Conservation (phyloP, 2,797 vertebrate species). For the Loriculus beryllinus region DNA sequence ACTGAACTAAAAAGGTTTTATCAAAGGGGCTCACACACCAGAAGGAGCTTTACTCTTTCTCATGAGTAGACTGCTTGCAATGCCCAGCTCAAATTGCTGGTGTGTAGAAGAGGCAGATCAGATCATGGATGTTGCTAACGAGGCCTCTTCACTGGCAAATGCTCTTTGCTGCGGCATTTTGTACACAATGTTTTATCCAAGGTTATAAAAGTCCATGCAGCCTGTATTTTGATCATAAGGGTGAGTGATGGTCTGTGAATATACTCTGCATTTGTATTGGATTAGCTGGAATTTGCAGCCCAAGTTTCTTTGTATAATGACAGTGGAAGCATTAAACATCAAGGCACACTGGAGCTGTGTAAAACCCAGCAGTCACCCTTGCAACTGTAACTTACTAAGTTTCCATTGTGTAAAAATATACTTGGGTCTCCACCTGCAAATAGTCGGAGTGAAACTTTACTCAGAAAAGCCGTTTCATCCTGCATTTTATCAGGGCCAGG, state of each 20-base stretch:
- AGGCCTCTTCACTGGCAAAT: background rate
- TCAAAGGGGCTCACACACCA: background rate
- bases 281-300: background rate
- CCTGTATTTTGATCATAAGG: background rate
- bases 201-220: background rate
- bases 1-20: background rate
- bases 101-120: background rate
- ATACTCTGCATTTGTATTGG: background rate
- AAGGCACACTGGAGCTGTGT: background rate
- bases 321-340: background rate
- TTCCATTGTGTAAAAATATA: background rate
- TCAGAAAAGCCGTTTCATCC: constrained; percentile 6
- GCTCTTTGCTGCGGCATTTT: background rate
- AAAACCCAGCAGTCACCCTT: background rate
- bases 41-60: background rate
- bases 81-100: background rate
- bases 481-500: background rate
- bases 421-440: background rate
- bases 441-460: background rate
- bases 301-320: background rate
- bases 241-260: background rate
- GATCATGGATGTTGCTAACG: background rate
- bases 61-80: background rate
- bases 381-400: background rate
- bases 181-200: background rate